These are phyloP conservation scores for Tricholaema leucomelas DNA, from an alignment of 2,113 vertebrate species.

Conservation along the genomic window DNA sequence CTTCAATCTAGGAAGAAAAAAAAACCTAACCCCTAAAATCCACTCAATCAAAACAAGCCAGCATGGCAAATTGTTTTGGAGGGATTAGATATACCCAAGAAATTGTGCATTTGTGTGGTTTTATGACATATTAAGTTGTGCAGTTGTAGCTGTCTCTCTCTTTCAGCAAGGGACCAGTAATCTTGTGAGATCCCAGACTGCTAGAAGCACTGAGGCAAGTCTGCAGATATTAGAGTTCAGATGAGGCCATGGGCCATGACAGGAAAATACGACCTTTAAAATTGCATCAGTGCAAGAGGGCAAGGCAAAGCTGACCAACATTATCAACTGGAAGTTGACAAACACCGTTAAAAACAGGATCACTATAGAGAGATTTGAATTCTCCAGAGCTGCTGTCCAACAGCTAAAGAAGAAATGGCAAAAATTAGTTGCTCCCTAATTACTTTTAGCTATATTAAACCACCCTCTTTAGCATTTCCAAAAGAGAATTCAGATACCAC, in stretches of 20 bases:
- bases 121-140: background rate
- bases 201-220: background rate
- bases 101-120: background rate
- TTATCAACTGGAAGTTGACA: background rate
- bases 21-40: accelerated
- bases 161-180: background rate
- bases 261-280: background rate
- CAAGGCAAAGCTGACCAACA: background rate
- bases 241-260: background rate
- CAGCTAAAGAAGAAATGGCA: no score
- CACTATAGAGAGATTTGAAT: background rate
- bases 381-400: background rate
- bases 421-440: no score
- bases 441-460: no score
- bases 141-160: background rate
- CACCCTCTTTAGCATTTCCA: no score
- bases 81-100: background rate
- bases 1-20: background rate
- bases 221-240: background rate
- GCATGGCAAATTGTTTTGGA: background rate
- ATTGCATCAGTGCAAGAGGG: background rate
- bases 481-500: no score
- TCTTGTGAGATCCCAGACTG: accelerated
- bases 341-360: background rate
- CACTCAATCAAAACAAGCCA: background rate